Evolutionary conservation across 2,888 invertebrate genomes (phyloP), one percentile per base, ranked within the genome.

Genomic region (Drosophila austrosaltans): DNA sequence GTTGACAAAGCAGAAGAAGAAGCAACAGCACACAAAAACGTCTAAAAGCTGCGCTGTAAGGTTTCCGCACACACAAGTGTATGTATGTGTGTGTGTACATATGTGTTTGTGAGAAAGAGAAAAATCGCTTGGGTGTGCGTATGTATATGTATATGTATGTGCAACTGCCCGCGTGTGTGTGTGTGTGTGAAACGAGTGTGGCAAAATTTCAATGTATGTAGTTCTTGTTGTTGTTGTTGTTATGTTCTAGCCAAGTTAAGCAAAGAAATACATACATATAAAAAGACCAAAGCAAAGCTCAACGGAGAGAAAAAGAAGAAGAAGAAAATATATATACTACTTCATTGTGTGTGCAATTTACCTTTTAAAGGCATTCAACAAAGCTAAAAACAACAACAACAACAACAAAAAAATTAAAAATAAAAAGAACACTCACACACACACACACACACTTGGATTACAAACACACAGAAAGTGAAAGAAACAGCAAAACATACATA

Each of bases 221-320:
- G 72, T 74, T 74, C 73, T 82, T 77, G 66, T 70, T 79, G 80
- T 75, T 86, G 74, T 77, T 84, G 82, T 84, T 86, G 75, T 87
- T 87, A 79, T 84, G 82, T 84, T 87, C 86, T 89, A 89, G 83
- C 81, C 86, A 89, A 80, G 77, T 80, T 85, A 74, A 82, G 79
- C 75, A 69, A 66, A 75, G 76, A 72, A 71, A 69, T 48, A 10
- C 58, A 16, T 16, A 63, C 69, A 63, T 58, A 73, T 56, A 72
- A 71, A 79, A 71, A 8, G 36, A 75, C 74, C 48, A 53, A 63
- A 48, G 72, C 68, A 63, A 77, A 70, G 66, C 69, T 74, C 63
- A 76, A 76, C 67, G 67, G 72, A 42, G 44, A 53, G n/a, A 53
- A 32, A 25, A 22, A 28, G 12, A 58, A 25, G 16, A 28, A 54